Evolutionary conservation across 2,888 invertebrate genomes (phyloP), one percentile per base, ranked within the genome.

Genomic region (Chymomyza amoena): DNA sequence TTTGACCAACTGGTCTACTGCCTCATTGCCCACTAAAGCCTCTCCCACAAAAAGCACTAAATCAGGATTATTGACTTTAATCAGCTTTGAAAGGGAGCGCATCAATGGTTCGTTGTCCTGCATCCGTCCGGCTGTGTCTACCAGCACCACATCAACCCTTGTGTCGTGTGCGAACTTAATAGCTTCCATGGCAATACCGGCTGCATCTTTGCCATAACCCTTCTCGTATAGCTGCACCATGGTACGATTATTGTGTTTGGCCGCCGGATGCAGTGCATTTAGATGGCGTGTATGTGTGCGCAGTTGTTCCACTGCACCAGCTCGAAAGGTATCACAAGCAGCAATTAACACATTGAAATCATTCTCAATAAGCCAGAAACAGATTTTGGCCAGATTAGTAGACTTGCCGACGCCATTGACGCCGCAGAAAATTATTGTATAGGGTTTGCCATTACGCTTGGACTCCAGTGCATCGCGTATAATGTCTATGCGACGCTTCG

Each of bases 51-150:
- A 99, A n/a, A 99, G 93, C 2, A 99, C 99, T 90, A 98, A 93
- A 92, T 99, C 99, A 0, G 99, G 99, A 89, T 97, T 96, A 92
- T 99, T 99, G 57, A 99, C 97, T 92, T 96, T 97, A 89, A 99
- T 99, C 77, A 99, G 93, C 93, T 99, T 99, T 6, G 99, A 96
- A 64, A 99, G 93, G 0, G 99, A 98, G 75, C 98, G 94, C 99
- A 99, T 99, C 54, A 99, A 93, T 0, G 99, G 99, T 90, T 99
- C 99, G 91, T 99, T 99, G 93, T 99, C 99, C 92, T 99, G 99
- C 99, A 99, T 99, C 72, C 99, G 94, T n/a, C 99, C 99, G 51
- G 99, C 99, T 0, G 99, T 99, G 92, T 99, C 99, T 18, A 99
- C 95, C n/a, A 99, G 93, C 0, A 99, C 99, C 10, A 99, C 95